Evolutionary conservation across 2,797 vertebrate species (phyloP).

Genomic region (Thamnophis elegans): DNA sequence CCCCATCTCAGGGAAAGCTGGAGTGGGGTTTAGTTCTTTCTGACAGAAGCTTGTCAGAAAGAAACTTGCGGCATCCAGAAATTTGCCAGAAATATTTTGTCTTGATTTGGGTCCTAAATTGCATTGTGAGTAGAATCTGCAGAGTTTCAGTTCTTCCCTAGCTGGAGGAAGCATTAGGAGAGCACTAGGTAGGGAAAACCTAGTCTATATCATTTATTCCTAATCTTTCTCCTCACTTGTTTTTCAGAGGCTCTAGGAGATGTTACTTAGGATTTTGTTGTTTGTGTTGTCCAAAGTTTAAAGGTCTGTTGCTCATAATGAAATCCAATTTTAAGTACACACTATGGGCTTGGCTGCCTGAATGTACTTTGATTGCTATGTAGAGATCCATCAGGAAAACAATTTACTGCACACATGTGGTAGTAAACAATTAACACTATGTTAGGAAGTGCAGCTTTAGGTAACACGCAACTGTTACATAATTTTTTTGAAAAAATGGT

Average conservation of each 20-base stretch:
- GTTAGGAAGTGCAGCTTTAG: not conserved
- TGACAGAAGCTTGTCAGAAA: not conserved
- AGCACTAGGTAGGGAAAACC: not conserved
- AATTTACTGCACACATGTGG: not conserved
- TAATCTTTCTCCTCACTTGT: not conserved
- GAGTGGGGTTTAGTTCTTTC: not conserved
- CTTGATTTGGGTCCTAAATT: not conserved
- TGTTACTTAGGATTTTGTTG: not conserved
- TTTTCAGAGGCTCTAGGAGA: not conserved
- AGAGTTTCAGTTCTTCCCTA: not conserved
- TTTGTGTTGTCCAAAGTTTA: not conserved
- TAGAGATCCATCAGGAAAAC: not conserved
- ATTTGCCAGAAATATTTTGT: not conserved
- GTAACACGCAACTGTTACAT: not conserved
- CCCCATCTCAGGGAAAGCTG: not conserved
- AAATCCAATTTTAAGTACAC: not conserved
- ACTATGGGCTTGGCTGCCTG: not conserved
- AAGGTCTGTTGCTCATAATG: not conserved
- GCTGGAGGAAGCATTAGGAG: not conserved
- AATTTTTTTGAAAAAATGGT: not conserved
- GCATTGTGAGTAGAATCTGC: not conserved
- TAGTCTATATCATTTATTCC: not conserved
- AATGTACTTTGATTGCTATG: not conserved
- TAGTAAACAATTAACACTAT: not conserved
- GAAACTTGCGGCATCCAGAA: not conserved